Evolutionary conservation across 2,888 invertebrate genomes (phyloP), one percentile per base, ranked within the genome.

Genomic region (Netelia inedita): DNA sequence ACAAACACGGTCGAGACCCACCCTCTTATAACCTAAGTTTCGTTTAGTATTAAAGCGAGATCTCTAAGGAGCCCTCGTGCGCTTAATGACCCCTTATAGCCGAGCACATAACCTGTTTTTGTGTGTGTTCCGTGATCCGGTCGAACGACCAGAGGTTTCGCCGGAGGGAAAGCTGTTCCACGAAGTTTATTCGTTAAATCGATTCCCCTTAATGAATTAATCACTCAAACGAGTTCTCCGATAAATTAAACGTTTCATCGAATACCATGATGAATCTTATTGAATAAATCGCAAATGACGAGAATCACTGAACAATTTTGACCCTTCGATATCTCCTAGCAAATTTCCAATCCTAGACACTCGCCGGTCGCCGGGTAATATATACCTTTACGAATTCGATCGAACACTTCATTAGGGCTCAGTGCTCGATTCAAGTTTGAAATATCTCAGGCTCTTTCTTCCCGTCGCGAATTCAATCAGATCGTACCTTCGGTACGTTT

Each of bases 401-500:
- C 14, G 46, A 46, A 10, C 28, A 28, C 35, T 57, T 71, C 19
- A 10, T 23, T 19, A 0, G 35, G 8, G 57, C 57, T 57, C 19
- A 16, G 2, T 55, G 35, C 41, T 71, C 35, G 55, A 19, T 72
- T 10, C 21, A 21, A 63, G 63, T 19, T 21, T 53, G 65, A 74
- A 63, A 74, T 53, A 63, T 63, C 5, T 35, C 35, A 11, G 14
- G 6, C n/a, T 16, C 35, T 35, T 28, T 50, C 8, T 9, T 21
- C 74, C 8, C 28, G 50, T 50, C 8, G 11, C 9, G 28, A 35
- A 74, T 74, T 63, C 0, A 61, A 63, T 53, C 35, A n/a, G 63
- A 74, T 63, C 41, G 35, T 41, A 74, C 63, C 35, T 53, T n/a
- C 3, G 35, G 35, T 35, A 10, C 16, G 35, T 8, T 74, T 65